Evolutionary conservation across 2,113 vertebrate genomes (phyloP).

Genomic region (Poecile atricapillus): DNA sequence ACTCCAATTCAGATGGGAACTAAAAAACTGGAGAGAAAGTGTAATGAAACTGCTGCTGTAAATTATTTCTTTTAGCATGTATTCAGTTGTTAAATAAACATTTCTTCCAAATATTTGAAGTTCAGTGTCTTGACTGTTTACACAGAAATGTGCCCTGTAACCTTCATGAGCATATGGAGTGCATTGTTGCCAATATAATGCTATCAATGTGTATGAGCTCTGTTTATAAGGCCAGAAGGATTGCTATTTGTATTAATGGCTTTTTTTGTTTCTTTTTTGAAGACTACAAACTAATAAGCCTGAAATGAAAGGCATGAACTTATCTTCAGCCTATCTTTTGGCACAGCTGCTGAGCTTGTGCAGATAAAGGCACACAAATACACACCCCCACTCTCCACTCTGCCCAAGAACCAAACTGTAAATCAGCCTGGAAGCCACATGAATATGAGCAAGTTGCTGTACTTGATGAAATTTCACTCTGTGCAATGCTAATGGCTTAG

Average conservation of each 20-base stretch:
- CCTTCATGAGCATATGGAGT: constrained; percentile 20
- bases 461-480: background rate
- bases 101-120: constrained; percentile 87
- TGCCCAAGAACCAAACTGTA: background rate
- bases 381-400: background rate
- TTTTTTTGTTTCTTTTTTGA: background rate
- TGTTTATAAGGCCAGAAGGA: background rate
- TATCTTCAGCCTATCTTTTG: background rate
- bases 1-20: constrained; percentile 76
- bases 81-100: constrained; percentile 98
- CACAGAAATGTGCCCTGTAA: constrained; percentile 2
- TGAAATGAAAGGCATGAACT: background rate
- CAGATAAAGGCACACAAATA: background rate
- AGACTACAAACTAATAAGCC: background rate
- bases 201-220: background rate
- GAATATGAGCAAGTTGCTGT: background rate
- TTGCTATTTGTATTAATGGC: background rate
- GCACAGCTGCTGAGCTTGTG: background rate
- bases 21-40: constrained; percentile 79
- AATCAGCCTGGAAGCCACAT: background rate
- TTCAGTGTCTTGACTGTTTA: constrained; percentile 71
- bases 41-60: constrained; percentile 90
- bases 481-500: background rate
- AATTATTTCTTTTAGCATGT: constrained; percentile 92
- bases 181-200: background rate